Conservation (phyloP, 2,888 invertebrate species). For the Torymus auratus region DNA sequence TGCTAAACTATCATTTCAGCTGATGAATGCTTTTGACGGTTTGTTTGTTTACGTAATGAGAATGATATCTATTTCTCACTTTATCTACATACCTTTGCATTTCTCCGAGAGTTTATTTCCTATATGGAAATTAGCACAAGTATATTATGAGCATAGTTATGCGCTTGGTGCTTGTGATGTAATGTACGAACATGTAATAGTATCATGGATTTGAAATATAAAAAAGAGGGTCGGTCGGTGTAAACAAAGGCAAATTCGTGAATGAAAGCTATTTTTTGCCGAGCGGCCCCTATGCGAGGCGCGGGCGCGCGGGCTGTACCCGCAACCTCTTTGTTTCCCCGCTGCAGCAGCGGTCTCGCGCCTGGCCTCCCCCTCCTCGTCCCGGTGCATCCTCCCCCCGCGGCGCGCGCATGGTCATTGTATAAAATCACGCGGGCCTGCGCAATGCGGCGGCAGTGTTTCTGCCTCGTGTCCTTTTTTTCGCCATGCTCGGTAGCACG, state of each 20-base stretch:
- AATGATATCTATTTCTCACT: not conserved
- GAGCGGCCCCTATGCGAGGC: constrained; percentile 64
- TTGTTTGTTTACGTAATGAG: too few relatives aligned
- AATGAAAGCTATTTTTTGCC: constrained; percentile 80
- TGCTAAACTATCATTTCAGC: too few relatives aligned
- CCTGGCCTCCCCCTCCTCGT: not conserved
- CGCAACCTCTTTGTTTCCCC: constrained; percentile 51
- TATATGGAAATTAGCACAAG: too few relatives aligned
- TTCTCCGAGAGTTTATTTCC: too few relatives aligned
- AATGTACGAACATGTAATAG: too few relatives aligned
- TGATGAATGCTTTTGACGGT: too few relatives aligned
- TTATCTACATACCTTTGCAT: too few relatives aligned
- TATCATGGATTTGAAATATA: too few relatives aligned
- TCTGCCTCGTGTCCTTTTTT: constrained; percentile 19
- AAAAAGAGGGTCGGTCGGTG: constrained; percentile 23
- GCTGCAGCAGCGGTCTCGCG: constrained; percentile 29
- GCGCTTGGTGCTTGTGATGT: too few relatives aligned
- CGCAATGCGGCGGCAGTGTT: not conserved
- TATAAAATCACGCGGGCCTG: constrained; percentile 45
- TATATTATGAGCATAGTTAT: too few relatives aligned
- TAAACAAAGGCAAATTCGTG: constrained; percentile 80
- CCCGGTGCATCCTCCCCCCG: constrained; percentile 50
- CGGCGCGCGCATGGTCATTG: constrained; percentile 37
- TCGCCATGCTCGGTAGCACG: constrained; percentile 39
- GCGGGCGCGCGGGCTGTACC: constrained; percentile 50